Base-by-base conservation (phyloP, 2,888 invertebrate species). In the Eudasyphora cyanicolor region DNA sequence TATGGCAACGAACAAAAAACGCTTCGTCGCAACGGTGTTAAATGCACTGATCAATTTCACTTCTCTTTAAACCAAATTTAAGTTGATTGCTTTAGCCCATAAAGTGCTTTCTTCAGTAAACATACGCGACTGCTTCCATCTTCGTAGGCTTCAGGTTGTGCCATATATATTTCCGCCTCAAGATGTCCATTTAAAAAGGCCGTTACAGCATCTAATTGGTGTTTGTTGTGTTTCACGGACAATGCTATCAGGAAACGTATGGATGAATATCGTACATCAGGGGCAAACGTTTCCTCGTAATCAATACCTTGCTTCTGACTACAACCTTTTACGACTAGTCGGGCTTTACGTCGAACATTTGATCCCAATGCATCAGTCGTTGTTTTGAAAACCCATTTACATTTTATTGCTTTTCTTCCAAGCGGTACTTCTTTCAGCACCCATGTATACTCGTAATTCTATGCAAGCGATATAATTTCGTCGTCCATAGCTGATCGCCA, bases 181-280 rank as follows among this genome's bases (percentile, higher is more conserved):
- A 86, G 73, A 3, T 83, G 76, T 2, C 81, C 85, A 42, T 85
- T 76, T 2, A 85, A 54, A 64, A 84, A 85, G 21, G 84, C 83
- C 0, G 85, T 85, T 7, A 82, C 84, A 12, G 78, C 82, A 29
- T 85, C 85, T 64, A 86, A 74, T 45, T 85, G 78, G 19, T 78
- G 78, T 0, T 73, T 29, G 4, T 38, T 17, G 24, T 64, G 29
- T 29, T 64, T 78, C 5, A 21, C 62, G 10, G 76, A 32, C 8
- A 54, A 7, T 3, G 76, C 67, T 17, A 76, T 35, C 38, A 76
- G 42, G 32, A 67, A 76, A 8, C 74, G 29, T 14, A 60, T 10
- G 7, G 51, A 21, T 17, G 51, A 54, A 10, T 54, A 54, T 14
- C 57, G 27, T 17, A 80, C 64, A 21, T 77, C 76, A 24, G 70